These are phyloP conservation scores for Teleogryllus oceanicus DNA, from an alignment of 2,888 invertebrate species.

Conservation along the genomic window DNA sequence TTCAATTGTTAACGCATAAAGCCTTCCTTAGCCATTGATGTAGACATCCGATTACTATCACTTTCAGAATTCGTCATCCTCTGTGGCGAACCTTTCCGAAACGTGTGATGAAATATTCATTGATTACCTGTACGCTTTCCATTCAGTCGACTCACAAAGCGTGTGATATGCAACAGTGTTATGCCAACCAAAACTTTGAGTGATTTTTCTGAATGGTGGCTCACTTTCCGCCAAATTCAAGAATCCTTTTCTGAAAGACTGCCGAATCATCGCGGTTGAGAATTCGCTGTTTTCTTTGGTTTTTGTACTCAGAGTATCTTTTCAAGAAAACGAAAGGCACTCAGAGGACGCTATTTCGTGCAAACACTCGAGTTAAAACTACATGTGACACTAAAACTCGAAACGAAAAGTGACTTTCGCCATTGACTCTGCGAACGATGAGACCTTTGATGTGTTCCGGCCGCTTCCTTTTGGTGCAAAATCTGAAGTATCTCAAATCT, in stretches of 20 bases:
- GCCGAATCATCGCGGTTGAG: not conserved
- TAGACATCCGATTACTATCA: too few species aligned
- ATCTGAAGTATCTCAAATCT: too few species aligned
- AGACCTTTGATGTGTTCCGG: not conserved
- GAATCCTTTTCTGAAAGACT: not conserved
- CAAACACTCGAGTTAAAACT: constrained; percentile 9
- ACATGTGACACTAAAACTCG: not conserved
- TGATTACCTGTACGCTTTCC: too few species aligned
- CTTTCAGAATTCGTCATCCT: too few species aligned
- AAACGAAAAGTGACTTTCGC: not conserved
- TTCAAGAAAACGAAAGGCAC: not conserved
- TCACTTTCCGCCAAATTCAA: not conserved
- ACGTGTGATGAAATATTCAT: too few species aligned
- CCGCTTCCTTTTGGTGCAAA: not conserved
- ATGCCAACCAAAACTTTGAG: not conserved
- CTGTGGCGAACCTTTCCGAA: too few species aligned
- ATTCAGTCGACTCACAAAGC: too few species aligned
- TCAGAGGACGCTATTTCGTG: not conserved
- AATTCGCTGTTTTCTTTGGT: not conserved
- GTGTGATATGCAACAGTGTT: too few species aligned
- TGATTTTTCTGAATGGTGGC: not conserved
- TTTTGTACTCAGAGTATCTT: constrained; percentile 1
- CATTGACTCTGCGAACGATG: not conserved
- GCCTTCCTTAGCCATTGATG: too few species aligned
- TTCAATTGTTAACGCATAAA: too few species aligned